phyloP scores from a whole-genome alignment of 92 coral and sea anemone genomes.

The Porites lobata region DNA sequence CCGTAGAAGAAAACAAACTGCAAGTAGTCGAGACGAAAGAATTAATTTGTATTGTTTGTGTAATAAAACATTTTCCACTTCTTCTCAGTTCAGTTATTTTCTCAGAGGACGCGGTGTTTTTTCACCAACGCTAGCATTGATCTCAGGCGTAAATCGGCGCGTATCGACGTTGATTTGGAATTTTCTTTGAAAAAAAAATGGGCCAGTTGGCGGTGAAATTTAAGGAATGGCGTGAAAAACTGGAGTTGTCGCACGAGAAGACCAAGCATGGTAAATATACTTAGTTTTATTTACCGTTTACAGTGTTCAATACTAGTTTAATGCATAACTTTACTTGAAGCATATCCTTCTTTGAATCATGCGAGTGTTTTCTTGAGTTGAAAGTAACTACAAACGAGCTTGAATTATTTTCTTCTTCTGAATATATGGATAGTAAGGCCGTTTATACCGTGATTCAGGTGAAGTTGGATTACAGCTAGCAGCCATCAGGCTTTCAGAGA shows the following conservation, averaged over 20 bases:
- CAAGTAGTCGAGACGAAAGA: conserved; percentile 22
- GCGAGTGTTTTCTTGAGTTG: background rate
- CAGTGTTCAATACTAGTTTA: background rate
- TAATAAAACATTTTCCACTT: conserved; percentile 12
- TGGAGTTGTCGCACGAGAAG: conserved; percentile 45
- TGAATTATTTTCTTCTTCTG: too few relatives aligned
- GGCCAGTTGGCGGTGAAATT: conserved; percentile 43
- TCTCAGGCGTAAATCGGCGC: too few relatives aligned
- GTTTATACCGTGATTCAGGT: too few relatives aligned
- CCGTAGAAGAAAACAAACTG: conserved; percentile 4
- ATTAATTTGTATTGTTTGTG: conserved; percentile 10
- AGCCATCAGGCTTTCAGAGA: too few relatives aligned
- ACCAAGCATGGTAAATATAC: conserved; percentile 46
- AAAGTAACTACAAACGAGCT: too few relatives aligned
- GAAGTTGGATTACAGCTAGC: too few relatives aligned
- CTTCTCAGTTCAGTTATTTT: conserved; percentile 4
- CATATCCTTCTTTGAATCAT: background rate
- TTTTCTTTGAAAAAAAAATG: conserved; percentile 16
- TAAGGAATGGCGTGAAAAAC: conserved; percentile 47
- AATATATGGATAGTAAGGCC: too few relatives aligned
- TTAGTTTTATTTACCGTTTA: conserved; percentile 24
- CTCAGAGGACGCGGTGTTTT: background rate
- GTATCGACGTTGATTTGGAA: background rate
- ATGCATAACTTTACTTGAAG: background rate
- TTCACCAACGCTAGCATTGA: too few relatives aligned